These are phyloP conservation scores for Pseudochromis fuscus DNA, from an alignment of 2,797 vertebrate genomes.

Conservation along the genomic window DNA sequence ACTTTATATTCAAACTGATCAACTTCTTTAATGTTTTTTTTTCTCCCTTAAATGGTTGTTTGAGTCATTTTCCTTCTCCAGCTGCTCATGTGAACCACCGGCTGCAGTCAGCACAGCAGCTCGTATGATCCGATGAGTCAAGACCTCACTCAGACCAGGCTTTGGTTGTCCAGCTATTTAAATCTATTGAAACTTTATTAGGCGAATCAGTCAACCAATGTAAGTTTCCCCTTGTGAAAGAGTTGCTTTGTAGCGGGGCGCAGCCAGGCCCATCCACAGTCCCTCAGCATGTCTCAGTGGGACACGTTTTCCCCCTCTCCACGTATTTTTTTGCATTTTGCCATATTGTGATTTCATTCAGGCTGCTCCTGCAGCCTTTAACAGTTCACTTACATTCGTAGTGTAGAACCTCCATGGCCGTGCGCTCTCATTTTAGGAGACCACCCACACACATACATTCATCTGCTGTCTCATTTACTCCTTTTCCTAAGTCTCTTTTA, in stretches of 20 bases:
- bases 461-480: constrained; percentile 73
- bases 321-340: constrained; percentile 71
- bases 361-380: constrained; percentile 93
- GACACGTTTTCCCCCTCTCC: constrained; percentile 51
- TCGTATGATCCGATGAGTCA: constrained; percentile 58
- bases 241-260: constrained; percentile 78
- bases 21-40: constrained; percentile 10
- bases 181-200: constrained; percentile 87
- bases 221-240: constrained; percentile 81
- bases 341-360: constrained; percentile 96
- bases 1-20: constrained; percentile 16
- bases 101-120: constrained; percentile 18
- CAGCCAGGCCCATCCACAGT: constrained; percentile 64
- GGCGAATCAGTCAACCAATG: constrained; percentile 69
- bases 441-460: constrained; percentile 91
- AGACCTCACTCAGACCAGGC: constrained; percentile 51
- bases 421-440: constrained; percentile 83
- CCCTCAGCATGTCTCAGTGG: constrained; percentile 66
- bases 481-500: constrained; percentile 62
- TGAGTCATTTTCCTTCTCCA: constrained; percentile 33
- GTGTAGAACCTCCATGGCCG: constrained; percentile 87
- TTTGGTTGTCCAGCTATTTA: constrained; percentile 77
- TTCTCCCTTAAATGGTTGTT: constrained; percentile 25
- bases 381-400: constrained; percentile 93
- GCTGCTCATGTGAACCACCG: constrained; percentile 21